phyloP scores from a whole-genome alignment of 2,888 invertebrate species.

The Resseliella maxima region DNA sequence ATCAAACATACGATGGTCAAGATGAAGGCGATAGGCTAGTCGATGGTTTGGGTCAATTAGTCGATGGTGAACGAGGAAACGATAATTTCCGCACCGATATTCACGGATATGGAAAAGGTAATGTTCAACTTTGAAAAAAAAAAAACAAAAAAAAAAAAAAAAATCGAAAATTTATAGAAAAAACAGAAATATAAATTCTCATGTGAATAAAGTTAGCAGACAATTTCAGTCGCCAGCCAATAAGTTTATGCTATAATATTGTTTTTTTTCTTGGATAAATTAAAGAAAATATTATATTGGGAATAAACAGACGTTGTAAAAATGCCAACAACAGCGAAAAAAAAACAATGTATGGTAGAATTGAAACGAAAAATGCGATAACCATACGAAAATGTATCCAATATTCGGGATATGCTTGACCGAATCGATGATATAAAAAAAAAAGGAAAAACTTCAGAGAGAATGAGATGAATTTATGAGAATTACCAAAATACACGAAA shows the following conservation, averaged over 20 bases:
- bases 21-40: constrained; percentile 74
- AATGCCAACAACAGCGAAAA: neutral
- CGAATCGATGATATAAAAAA: neutral
- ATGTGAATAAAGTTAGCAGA: constrained; percentile 11
- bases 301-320: constrained; percentile 21
- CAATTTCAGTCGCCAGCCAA: neutral
- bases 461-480: constrained; percentile 9
- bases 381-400: neutral
- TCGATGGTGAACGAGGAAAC: constrained; percentile 79
- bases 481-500: neutral
- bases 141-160: neutral
- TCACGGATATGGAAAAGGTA: constrained; percentile 76
- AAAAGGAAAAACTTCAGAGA: neutral
- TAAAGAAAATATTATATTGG: constrained; percentile 31
- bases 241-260: constrained; percentile 11
- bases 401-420: constrained; percentile 19
- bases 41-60: constrained; percentile 82
- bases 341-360: neutral
- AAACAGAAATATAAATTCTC: neutral
- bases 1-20: constrained; percentile 82
- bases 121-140: constrained; percentile 60
- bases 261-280: constrained; percentile 18
- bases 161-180: no score
- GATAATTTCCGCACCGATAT: constrained; percentile 79
- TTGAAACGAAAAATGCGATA: neutral